Base-by-base conservation (phyloP, 2,113 vertebrate genomes). In the Rynchops niger region DNA sequence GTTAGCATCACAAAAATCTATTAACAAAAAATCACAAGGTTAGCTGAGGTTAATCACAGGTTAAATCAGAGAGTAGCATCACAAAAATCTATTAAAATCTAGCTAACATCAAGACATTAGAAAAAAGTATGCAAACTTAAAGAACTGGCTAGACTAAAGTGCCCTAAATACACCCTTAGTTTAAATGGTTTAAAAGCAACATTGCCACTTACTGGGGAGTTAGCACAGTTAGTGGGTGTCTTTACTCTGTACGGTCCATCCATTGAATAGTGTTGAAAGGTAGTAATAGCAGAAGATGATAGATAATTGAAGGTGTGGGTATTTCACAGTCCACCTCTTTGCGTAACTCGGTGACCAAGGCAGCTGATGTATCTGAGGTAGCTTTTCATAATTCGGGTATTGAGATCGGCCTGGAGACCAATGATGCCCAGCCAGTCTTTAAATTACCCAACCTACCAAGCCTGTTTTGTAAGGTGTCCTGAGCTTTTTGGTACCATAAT, bases 361-460 rank as follows among this genome's bases (percentile, higher is more conserved):
- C n/a, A 36, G 9, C 21, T 65, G 20, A 61, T n/a, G 25, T 27
- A 16, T 40, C 38, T 93, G 59, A 65, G 50, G 49, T 34, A 83
- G 8, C 7, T 86, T 87, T 90, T 63, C 19, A 18, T 10, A 71
- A 11, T 9, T 55, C 32, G 23, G 15, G 0, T 36, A 21, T 15
- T 43, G 55, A 81, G 14, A 42, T 59, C n/a, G 88, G 2, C 25
- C 30, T 70, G 45, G 12, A 83, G 6, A 26, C 13, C 72, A 34
- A 0, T 7, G 25, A 40, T 12, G 12, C 3, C 5, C 34, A 73
- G 23, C 0, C 0, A 1, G 27, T 58, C 21, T 56, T 65, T 30
- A 61, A 80, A 61, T 32, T 23, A 43, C 5, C 8, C 23, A 56
- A 2, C 2, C 43, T 49, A 27, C 15, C 14, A 43, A 4, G 12